Conservation (phyloP, 2,113 vertebrate species). For the Saccopteryx leptura region DNA sequence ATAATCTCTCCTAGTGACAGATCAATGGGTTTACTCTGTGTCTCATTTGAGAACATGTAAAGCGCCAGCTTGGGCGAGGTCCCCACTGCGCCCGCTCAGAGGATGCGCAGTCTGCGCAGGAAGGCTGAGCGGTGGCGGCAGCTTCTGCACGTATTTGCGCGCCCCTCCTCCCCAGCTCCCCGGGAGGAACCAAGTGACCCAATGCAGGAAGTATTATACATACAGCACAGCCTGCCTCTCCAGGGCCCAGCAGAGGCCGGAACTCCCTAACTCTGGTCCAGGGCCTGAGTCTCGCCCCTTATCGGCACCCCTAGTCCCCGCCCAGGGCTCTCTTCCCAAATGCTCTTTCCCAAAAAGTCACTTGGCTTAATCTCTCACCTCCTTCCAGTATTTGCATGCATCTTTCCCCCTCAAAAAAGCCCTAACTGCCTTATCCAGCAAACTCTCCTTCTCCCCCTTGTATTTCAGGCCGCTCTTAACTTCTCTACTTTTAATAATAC, state of each 20-base stretch:
- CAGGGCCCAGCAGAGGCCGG: not conserved
- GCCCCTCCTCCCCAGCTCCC: not conserved
- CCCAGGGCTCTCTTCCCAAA: not conserved
- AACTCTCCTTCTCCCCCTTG: not conserved
- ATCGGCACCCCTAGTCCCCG: rapidly evolving
- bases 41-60: not conserved
- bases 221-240: not conserved
- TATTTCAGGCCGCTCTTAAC: not conserved
- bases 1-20: not conserved
- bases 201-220: not conserved
- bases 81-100: too few relatives aligned
- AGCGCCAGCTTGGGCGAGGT: not conserved
- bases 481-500: not conserved
- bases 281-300: not conserved
- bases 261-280: not conserved
- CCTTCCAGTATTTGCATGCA: not conserved
- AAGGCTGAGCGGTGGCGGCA: not conserved
- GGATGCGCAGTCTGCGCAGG: not conserved
- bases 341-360: not conserved
- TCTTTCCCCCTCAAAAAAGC: not conserved
- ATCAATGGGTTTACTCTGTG: slow-evolving; percentile 18
- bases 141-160: not conserved
- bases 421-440: not conserved
- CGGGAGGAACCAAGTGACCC: not conserved
- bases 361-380: not conserved